Base-by-base conservation (phyloP, 2,797 vertebrate genomes). In the Lagocephalus sceleratus region DNA sequence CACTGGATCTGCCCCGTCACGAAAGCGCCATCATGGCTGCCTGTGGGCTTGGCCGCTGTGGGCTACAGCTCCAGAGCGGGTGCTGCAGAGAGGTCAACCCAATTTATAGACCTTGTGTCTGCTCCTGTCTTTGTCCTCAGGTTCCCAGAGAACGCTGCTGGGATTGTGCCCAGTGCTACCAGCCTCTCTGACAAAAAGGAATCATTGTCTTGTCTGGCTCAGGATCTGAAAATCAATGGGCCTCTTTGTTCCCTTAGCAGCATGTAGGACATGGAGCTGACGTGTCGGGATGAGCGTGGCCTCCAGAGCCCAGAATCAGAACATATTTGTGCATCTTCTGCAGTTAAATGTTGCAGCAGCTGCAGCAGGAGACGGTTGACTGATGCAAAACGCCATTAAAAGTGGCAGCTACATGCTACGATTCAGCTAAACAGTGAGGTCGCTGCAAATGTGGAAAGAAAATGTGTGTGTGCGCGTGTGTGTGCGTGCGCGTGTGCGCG, bases 121-220 rank as follows among this genome's bases (percentile, higher is more conserved):
- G 73, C 60, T 66, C 73, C 57, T 43, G 20, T 74, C 77, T 85
- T 85, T 86, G 78, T 87, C 67, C 64, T 60, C 42, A 35, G 53
- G 60, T 84, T 78, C 78, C 69, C 83, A 73, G 69, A 79, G 80
- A 82, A 84, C 80, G 81, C 64, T 82, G 78, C 82, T 75, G 81
- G 85, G 78, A 76, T 65, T 78, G 71, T 82, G 74, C 75, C 80
- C 81, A 75, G 62, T 60, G 63, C 77, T 74, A 80, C 78, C 82
- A 82, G 82, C 69, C 79, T 71, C 69, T 75, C 57, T 73, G 54
- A 42, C 82, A 78, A 73, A 87, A 89, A 78, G 76, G 85, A 83
- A 63, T 74, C 84, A 87, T 90, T 90, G 89, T 89, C 78, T 82
- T 75, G 69, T 80, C 67, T 82, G 62, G 63, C 66, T 68, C 58